These are phyloP conservation scores for Drymodes brunneopygia DNA, from an alignment of 2,113 vertebrate genomes.

Conservation along the genomic window DNA sequence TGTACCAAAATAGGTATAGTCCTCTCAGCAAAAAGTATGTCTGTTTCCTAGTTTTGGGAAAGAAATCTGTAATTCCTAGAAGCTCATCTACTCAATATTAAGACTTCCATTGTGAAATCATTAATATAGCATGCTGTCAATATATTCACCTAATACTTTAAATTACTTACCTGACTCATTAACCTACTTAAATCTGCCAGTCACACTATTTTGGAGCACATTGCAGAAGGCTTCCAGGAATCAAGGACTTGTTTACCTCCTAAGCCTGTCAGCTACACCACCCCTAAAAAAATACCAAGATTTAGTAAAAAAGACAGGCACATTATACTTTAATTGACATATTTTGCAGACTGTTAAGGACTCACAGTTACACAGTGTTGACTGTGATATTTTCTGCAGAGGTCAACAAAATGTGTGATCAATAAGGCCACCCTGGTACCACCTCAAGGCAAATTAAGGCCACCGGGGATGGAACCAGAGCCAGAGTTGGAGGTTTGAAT, in stretches of 20 bases:
- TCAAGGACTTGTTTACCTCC: neutral
- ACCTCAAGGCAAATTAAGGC: neutral
- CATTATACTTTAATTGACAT: neutral
- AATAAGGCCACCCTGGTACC: neutral
- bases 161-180: neutral
- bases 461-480: neutral
- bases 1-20: neutral
- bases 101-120: neutral
- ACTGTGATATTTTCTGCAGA: neutral
- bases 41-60: neutral
- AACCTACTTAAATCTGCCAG: neutral
- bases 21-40: neutral
- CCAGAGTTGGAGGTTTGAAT: neutral
- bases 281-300: neutral
- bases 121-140: neutral
- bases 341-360: neutral
- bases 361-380: rapidly evolving
- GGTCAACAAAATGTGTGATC: neutral
- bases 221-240: neutral
- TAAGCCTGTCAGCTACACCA: neutral
- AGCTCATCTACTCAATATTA: neutral
- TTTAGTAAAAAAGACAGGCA: neutral
- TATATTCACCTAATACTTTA: neutral
- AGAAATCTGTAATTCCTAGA: neutral
- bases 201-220: neutral